Evolutionary conservation across 2,113 vertebrate genomes (phyloP).

Genomic region (Ceyx cyanopectus): DNA sequence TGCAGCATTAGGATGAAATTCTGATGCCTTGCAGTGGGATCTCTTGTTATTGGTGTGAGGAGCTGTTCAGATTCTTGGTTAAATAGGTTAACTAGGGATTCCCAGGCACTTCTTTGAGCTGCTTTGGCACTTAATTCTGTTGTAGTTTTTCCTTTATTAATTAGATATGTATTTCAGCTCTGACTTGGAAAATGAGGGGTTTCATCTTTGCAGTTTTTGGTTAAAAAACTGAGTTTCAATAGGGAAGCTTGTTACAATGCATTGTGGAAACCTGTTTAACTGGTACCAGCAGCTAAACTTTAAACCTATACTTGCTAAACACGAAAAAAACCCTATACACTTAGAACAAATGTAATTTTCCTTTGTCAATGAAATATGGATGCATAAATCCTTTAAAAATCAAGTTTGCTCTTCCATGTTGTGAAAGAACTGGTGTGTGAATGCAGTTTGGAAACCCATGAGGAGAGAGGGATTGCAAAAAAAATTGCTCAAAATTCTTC

Average conservation of each 20-base stretch:
- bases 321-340: not conserved
- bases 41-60: not conserved
- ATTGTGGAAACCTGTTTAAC: not conserved
- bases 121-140: conserved; percentile 1
- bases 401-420: fast-evolving
- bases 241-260: not conserved
- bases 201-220: not conserved
- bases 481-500: not conserved
- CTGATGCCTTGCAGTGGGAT: not conserved
- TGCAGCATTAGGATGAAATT: not conserved
- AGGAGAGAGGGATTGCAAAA: not conserved
- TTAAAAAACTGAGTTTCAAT: not conserved
- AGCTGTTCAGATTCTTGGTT: not conserved
- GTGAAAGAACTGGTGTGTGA: not conserved
- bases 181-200: not conserved
- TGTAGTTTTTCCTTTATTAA: not conserved
- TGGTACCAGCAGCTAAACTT: not conserved
- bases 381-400: fast-evolving
- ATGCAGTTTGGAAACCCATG: not conserved
- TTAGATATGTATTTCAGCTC: not conserved
- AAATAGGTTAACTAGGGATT: not conserved
- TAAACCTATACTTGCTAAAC: not conserved
- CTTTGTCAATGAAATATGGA: not conserved
- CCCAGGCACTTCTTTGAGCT: conserved; percentile 30
- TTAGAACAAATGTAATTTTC: not conserved